These are phyloP conservation scores for Triops cancriformis DNA, from an alignment of 1,140 invertebrate genomes.

Conservation along the genomic window DNA sequence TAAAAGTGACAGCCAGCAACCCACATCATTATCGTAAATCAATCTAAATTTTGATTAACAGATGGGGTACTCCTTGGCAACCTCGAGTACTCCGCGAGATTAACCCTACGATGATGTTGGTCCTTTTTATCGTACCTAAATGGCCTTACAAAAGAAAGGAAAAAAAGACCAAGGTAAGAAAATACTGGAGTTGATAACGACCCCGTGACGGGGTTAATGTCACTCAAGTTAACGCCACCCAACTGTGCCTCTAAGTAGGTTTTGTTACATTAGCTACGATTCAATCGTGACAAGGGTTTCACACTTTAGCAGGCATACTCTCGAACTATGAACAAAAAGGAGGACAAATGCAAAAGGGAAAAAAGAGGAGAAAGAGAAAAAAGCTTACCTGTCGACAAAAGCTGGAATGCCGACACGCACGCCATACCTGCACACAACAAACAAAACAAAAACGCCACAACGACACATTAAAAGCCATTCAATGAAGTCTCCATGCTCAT, in stretches of 20 bases:
- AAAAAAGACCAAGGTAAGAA: too few species aligned
- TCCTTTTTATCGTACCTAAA: background rate
- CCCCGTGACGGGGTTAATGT: too few species aligned
- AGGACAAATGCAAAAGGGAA: too few species aligned
- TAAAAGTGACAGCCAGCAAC: background rate
- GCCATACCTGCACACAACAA: constrained; percentile 24
- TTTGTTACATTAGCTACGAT: background rate
- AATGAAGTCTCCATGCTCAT: background rate
- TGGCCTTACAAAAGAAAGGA: too few species aligned
- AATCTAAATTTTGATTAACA: background rate
- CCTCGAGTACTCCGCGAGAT: background rate
- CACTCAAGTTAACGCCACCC: background rate
- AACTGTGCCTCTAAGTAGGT: background rate
- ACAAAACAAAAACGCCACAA: background rate
- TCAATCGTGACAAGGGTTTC: background rate
- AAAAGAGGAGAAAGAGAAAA: background rate
- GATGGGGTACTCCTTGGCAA: background rate
- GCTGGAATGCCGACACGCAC: constrained; percentile 26
- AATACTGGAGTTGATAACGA: too few species aligned
- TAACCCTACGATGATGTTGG: background rate
- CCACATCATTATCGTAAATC: background rate
- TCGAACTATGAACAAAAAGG: too few species aligned
- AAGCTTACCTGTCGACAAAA: constrained; percentile 20
- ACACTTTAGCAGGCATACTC: too few species aligned
- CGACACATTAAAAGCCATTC: background rate